Evolutionary conservation across 2,113 vertebrate genomes (phyloP), one percentile per base, ranked within the genome.

Genomic region (Apaloderma vittatum): DNA sequence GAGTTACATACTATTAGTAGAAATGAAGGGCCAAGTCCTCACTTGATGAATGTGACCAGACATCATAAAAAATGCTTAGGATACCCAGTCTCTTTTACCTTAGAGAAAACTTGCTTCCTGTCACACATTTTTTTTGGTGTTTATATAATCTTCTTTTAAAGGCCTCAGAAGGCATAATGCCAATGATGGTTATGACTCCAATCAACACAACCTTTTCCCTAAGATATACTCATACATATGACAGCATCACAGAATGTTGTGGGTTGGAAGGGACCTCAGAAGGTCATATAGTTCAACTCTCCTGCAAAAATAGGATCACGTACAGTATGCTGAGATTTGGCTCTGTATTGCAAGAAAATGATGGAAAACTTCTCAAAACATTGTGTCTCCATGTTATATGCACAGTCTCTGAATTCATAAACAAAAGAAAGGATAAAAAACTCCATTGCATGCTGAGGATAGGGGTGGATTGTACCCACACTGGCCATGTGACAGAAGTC

Each of bases 11-110:
- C 26, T 91, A 45, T 61, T 40, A 76, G 30, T 32, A 83, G 62
- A 85, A 93, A 76, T 15, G 58, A 86, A 88, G 26, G 61, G 12
- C 48, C 82, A 94, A 90, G 37, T 34, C 34, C 43, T 93, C 62
- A 74, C 26, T 0, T 84, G n/a, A 54, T 36, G 8, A 58, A 24
- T 78, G 55, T 75, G 36, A 36, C 17, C 63, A 45, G 11, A 84
- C 45, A 43, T 48, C 59, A 71, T 7, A 65, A 82, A 92, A 93
- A 81, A 57, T 10, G 4, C 4, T 51, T 43, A 76, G 49, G 43
- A 37, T 11, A 76, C 32, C 9, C 27, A 73, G 12, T 77, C 14
- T 18, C 6, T 54, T 84, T 79, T 90, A 10, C 9, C 7, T 63
- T 43, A 66, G 7, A 46, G 30, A 90, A 86, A 63, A 24, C 29